phyloP scores from a whole-genome alignment of 1,140 invertebrate genomes.

The Dendrolimus kikuchii region DNA sequence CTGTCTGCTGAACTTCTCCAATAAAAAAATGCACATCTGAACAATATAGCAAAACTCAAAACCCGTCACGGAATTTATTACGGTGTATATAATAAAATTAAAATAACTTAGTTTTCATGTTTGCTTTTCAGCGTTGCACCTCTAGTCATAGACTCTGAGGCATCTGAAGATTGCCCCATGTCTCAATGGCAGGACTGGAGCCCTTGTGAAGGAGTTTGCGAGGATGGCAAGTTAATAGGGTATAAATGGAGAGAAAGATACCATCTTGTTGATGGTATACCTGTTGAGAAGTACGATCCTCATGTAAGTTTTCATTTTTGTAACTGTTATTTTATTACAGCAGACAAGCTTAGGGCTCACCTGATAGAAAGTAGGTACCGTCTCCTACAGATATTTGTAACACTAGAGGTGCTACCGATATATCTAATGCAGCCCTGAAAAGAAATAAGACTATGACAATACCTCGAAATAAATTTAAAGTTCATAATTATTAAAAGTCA shows the following conservation, averaged over 20 bases:
- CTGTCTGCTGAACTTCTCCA: too few species aligned
- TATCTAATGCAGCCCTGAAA: too few species aligned
- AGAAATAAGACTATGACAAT: too few species aligned
- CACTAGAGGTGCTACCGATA: too few species aligned
- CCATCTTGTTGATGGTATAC: slow-evolving; percentile 46
- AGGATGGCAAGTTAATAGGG: slow-evolving; percentile 27
- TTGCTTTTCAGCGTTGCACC: slow-evolving; percentile 31
- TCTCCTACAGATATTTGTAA: too few species aligned
- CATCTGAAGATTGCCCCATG: slow-evolving; percentile 45
- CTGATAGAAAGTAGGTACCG: background rate
- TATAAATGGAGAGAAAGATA: slow-evolving; percentile 46
- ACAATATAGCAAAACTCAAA: too few species aligned
- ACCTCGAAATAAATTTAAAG: too few species aligned
- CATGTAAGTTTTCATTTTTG: slow-evolving; percentile 24
- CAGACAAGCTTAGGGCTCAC: background rate
- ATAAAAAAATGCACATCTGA: too few species aligned
- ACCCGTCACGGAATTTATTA: too few species aligned
- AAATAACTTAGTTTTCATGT: background rate
- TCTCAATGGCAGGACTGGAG: slow-evolving; percentile 50
- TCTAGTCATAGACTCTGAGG: slow-evolving; percentile 36
- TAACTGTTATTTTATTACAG: background rate
- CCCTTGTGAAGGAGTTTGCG: slow-evolving; percentile 43
- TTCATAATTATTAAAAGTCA: too few species aligned
- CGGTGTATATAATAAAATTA: too few species aligned
- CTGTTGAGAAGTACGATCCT: slow-evolving; percentile 54